These are phyloP conservation scores for Priocnemis perturbator DNA, from an alignment of 2,888 invertebrate species.

Conservation along the genomic window DNA sequence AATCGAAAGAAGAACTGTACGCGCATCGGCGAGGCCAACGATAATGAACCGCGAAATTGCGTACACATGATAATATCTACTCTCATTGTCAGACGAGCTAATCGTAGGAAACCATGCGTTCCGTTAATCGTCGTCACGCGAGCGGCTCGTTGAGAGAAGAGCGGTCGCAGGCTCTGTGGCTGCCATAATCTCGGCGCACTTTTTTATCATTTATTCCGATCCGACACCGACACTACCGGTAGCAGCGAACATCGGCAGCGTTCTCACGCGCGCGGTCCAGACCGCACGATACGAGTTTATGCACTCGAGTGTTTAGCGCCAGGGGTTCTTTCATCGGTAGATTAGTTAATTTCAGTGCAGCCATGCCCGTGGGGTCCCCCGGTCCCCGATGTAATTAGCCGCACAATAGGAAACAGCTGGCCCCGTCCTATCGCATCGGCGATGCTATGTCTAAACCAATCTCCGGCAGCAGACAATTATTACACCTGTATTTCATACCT, in stretches of 20 bases:
- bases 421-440: slow-evolving; percentile 55
- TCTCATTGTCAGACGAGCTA: too few species aligned
- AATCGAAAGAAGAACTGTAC: too few species aligned
- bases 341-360: slow-evolving; percentile 69
- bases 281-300: slow-evolving; percentile 37
- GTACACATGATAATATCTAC: too few species aligned
- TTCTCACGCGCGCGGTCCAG: neutral
- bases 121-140: neutral
- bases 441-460: slow-evolving; percentile 65
- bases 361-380: slow-evolving; percentile 54
- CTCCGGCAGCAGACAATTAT: slow-evolving; percentile 63
- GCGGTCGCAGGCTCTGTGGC: too few species aligned
- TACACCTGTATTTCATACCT: slow-evolving; percentile 57
- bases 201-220: neutral
- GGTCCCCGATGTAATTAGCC: slow-evolving; percentile 71
- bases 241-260: too few species aligned
- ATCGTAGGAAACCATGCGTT: neutral
- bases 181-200: neutral
- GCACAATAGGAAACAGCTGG: slow-evolving; percentile 69
- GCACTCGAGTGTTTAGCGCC: slow-evolving; percentile 46
- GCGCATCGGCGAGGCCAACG: too few species aligned
- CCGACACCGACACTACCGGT: too few species aligned
- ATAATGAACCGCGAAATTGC: too few species aligned
- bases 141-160: neutral
- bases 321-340: slow-evolving; percentile 65